A percentile compares a stretch with the other conserved stretches of the same genome.
Conservation (phyloP, 1,140 invertebrate species). For the Zaprionus lachaisei region DNA sequence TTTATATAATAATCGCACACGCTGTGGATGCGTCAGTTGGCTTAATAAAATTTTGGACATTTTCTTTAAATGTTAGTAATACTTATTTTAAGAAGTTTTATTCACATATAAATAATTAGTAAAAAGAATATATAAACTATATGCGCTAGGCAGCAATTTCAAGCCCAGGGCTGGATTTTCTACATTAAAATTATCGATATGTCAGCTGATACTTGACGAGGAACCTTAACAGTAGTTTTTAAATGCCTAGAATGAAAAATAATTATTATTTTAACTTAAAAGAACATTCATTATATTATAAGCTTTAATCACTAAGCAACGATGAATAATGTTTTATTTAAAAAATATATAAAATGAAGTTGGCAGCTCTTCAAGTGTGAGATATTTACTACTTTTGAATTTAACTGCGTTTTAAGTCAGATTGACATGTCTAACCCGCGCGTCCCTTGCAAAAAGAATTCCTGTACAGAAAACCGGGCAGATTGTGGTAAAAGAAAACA, state of each 20-base stretch:
- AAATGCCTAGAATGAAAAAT: neutral
- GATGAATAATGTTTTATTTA: neutral
- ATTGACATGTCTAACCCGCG: constrained; percentile 62
- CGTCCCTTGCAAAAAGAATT: constrained; percentile 79
- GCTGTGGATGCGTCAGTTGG: constrained; percentile 86
- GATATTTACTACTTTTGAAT: constrained; percentile 46
- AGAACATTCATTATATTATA: neutral
- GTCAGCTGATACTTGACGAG: neutral
- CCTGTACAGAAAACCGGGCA: constrained; percentile 65
- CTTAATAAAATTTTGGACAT: constrained; percentile 70
- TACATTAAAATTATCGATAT: neutral
- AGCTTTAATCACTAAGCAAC: neutral
- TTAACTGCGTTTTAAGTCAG: constrained; percentile 46
- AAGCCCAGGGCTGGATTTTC: neutral
- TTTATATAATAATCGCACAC: constrained; percentile 93
- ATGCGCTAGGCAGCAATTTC: neutral
- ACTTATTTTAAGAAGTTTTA: neutral
- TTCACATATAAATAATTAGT: constrained; percentile 1
- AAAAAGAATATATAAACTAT: constrained; percentile 5
- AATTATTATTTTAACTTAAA: neutral
- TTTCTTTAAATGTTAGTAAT: constrained; percentile 12
- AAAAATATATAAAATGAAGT: constrained; percentile 2
- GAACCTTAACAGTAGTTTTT: neutral
- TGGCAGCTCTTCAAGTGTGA: constrained; percentile 12
- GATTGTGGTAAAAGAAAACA: constrained; percentile 37